phyloP scores from a whole-genome alignment of 1,140 invertebrate genomes.

The Kradibia gibbosae region DNA sequence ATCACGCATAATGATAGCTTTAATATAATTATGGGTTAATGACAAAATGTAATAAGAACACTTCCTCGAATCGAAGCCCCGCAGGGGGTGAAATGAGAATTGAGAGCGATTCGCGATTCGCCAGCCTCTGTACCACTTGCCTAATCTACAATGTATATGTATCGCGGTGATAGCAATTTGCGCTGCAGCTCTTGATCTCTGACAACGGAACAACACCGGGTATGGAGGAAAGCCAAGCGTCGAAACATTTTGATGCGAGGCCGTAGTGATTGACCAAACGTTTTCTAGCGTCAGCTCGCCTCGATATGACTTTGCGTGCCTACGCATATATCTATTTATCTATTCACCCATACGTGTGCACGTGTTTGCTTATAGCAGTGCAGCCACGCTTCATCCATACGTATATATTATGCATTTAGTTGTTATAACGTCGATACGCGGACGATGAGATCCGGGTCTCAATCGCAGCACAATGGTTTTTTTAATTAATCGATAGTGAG shows the following conservation, averaged over 20 bases:
- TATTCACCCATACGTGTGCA: background rate
- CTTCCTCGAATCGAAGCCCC: conserved; percentile 40
- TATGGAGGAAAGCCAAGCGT: background rate
- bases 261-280: background rate
- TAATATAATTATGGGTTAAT: conserved; percentile 36
- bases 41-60: conserved; percentile 47
- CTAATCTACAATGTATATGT: conserved; percentile 6
- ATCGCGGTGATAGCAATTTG: conserved; percentile 31
- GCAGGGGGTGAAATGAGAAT: conserved; percentile 29
- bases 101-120: background rate
- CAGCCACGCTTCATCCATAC: background rate
- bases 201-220: conserved; percentile 10
- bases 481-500: background rate
- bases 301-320: conserved; percentile 60
- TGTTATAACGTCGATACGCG: background rate
- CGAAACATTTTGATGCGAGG: conserved; percentile 50
- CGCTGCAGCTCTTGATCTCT: background rate
- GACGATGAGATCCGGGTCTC: background rate
- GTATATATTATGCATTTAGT: background rate
- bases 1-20: conserved; percentile 34
- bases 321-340: conserved; percentile 48
- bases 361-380: too few relatives aligned
- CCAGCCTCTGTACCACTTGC: background rate
- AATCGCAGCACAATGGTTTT: background rate
- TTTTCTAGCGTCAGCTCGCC: background rate